These are phyloP conservation scores for Zaprionus kolodkinae DNA, from an alignment of 1,140 invertebrate species.

Conservation along the genomic window DNA sequence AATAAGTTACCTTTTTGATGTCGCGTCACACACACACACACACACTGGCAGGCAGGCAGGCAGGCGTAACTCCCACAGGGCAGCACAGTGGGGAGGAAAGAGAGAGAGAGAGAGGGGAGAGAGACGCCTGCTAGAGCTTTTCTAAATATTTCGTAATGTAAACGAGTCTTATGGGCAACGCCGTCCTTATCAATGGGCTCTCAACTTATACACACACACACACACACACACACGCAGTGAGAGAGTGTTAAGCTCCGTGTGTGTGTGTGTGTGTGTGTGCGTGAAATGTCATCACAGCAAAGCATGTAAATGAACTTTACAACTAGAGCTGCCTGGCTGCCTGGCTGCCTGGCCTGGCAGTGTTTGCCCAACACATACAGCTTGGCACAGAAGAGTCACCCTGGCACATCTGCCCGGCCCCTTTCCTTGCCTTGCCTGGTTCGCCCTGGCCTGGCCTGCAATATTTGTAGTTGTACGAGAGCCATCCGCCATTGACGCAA, in stretches of 20 bases:
- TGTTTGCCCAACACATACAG: conserved; percentile 57
- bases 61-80: background rate
- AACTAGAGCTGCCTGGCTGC: conserved; percentile 47
- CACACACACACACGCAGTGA: background rate
- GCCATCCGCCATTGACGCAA: conserved; percentile 53
- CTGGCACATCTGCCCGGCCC: conserved; percentile 16
- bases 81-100: background rate
- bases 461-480: conserved; percentile 38
- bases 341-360: conserved; percentile 51
- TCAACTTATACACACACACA: conserved; percentile 59
- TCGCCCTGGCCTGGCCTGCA: background rate
- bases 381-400: conserved; percentile 45
- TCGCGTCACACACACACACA: conserved; percentile 34
- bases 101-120: background rate
- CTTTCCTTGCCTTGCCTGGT: background rate
- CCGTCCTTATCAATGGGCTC: conserved; percentile 73
- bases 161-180: conserved; percentile 52
- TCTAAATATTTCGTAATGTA: conserved; percentile 73
- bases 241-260: conserved; percentile 26
- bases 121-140: conserved; percentile 42
- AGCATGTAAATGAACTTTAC: conserved; percentile 83
- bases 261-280: conserved; percentile 50
- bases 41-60: conserved; percentile 14
- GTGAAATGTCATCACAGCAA: conserved; percentile 75
- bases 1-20: conserved; percentile 71